Conservation (phyloP, 2,888 invertebrate genomes). For the Pammene aurita region DNA sequence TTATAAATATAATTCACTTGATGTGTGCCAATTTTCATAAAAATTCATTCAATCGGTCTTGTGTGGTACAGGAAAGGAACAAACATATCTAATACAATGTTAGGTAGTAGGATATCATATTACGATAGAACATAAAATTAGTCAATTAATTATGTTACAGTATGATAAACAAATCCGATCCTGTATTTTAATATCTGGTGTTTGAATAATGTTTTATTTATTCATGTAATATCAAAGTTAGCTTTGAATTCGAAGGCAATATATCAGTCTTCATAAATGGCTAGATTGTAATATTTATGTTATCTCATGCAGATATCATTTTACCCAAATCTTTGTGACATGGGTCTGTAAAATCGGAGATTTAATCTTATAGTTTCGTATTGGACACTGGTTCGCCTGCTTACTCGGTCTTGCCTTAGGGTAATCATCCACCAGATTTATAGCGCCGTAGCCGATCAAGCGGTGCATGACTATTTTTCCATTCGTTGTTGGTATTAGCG, state of each 20-base stretch:
- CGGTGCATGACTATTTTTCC: neutral
- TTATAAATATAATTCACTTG: too few species aligned
- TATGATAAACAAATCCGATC: too few species aligned
- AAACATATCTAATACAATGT: too few species aligned
- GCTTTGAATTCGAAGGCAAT: conserved; percentile 3
- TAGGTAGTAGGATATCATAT: too few species aligned
- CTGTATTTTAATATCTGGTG: conserved; percentile 1
- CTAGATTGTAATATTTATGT: conserved; percentile 7
- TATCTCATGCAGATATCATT: conserved; percentile 32
- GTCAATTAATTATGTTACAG: too few species aligned
- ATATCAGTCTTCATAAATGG: conserved; percentile 19
- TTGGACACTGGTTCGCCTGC: neutral
- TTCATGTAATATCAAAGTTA: neutral
- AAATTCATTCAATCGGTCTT: too few species aligned
- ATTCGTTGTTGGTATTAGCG: neutral
- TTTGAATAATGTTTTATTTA: neutral
- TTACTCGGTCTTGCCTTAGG: neutral
- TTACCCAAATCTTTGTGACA: conserved; percentile 56
- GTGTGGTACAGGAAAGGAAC: too few species aligned
- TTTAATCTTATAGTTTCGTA: conserved; percentile 54
- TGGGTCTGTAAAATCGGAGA: conserved; percentile 60
- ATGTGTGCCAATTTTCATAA: too few species aligned
- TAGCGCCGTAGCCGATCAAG: neutral
- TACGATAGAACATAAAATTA: too few species aligned
- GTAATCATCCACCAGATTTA: neutral